Evolutionary conservation across 2,113 vertebrate species (phyloP).

Genomic region (Pyxicephalus adspersus): DNA sequence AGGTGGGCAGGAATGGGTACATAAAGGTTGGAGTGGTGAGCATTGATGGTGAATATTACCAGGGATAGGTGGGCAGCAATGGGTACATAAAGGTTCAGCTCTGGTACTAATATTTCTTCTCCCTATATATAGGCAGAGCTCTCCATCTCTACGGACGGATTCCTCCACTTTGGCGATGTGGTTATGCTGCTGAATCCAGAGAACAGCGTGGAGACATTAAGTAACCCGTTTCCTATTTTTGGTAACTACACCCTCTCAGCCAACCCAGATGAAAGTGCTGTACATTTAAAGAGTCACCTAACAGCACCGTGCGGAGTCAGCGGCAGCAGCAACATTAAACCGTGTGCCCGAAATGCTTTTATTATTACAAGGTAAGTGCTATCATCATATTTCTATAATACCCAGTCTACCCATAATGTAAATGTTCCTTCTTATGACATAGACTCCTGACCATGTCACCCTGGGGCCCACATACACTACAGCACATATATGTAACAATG

Average conservation of each 20-base stretch:
- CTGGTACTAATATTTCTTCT: background rate
- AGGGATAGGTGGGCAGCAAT: too few relatives aligned
- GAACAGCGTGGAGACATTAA: accelerated
- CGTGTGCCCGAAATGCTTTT: conserved; percentile 78
- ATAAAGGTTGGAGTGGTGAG: too few relatives aligned
- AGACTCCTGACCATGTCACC: background rate
- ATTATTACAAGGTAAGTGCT: conserved; percentile 76
- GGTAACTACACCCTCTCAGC: conserved; percentile 70
- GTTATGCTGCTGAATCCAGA: conserved; percentile 81
- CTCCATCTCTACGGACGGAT: conserved; percentile 74
- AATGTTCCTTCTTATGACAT: too few relatives aligned
- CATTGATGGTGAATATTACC: too few relatives aligned
- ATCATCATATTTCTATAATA: background rate
- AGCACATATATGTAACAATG: background rate
- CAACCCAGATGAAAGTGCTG: conserved; percentile 67
- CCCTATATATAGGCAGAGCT: conserved; percentile 73
- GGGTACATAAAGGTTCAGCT: too few relatives aligned
- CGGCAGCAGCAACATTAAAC: conserved; percentile 58
- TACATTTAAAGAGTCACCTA: conserved; percentile 32
- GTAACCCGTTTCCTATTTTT: background rate
- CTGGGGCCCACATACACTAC: background rate
- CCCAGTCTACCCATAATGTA: too few relatives aligned
- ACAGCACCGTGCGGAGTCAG: conserved; percentile 73
- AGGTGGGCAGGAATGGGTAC: too few relatives aligned
- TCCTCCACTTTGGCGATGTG: conserved; percentile 81